Evolutionary conservation across 2,113 vertebrate species (phyloP).

Genomic region (Electrona antarctica): DNA sequence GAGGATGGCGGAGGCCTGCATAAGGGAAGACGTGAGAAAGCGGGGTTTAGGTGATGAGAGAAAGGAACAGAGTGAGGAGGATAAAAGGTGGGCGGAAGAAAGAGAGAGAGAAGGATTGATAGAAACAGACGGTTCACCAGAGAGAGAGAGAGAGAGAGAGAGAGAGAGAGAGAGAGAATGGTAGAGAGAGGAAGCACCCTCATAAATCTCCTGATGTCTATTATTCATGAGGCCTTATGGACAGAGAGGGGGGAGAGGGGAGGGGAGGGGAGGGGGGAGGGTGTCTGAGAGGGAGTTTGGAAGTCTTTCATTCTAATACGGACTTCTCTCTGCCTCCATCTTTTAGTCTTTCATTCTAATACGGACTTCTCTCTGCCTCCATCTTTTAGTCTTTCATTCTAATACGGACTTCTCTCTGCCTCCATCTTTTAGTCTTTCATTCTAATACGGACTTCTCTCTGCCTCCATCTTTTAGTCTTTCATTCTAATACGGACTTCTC

Average conservation of each 20-base stretch:
- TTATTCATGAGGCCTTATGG: constrained; percentile 58
- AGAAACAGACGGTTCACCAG: background rate
- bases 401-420: background rate
- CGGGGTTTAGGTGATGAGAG: background rate
- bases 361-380: no score
- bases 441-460: background rate
- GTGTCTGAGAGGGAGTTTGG: background rate
- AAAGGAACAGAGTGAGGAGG: background rate
- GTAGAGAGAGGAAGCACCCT: background rate
- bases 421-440: constrained; percentile 1
- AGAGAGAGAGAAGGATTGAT: background rate
- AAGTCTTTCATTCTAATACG: background rate
- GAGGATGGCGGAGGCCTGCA: no score
- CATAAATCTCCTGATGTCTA: constrained; percentile 36
- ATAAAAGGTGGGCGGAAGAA: constrained; percentile 1
- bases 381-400: background rate
- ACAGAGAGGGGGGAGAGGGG: constrained; percentile 9
- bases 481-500: background rate
- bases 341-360: background rate
- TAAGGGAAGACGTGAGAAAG: background rate
- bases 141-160: background rate
- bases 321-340: constrained; percentile 1
- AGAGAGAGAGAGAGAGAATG: background rate
- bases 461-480: constrained; percentile 6
- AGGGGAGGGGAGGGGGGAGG: constrained; percentile 11